phyloP scores from a whole-genome alignment of 1,140 invertebrate genomes.

The Monomorium pharaonis region DNA sequence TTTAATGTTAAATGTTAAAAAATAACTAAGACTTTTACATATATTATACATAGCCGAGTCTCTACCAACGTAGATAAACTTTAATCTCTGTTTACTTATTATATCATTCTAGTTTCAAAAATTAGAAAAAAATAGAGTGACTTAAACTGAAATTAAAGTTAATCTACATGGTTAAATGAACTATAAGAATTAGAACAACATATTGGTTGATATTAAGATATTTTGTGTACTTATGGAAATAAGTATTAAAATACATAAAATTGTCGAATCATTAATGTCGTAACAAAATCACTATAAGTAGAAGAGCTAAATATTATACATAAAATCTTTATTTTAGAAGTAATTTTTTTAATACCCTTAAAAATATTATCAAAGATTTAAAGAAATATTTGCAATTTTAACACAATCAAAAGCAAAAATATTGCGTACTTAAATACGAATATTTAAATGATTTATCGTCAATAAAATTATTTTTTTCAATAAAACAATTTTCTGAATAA shows the following conservation, averaged over 20 bases:
- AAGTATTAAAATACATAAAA: neutral
- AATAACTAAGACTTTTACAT: neutral
- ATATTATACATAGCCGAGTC: constrained; percentile 9
- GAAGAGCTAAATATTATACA: neutral
- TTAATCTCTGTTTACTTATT: too few species aligned
- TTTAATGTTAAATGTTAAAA: constrained; percentile 10
- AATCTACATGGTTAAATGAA: too few species aligned
- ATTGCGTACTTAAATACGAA: neutral
- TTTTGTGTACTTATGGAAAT: neutral
- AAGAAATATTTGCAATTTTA: neutral
- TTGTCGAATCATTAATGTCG: neutral
- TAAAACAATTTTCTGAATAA: neutral
- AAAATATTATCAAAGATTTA: neutral
- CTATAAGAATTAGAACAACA: neutral
- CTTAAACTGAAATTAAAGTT: too few species aligned
- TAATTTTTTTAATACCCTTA: neutral
- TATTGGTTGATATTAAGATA: neutral
- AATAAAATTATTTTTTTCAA: neutral
- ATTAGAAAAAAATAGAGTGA: too few species aligned
- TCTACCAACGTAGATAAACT: too few species aligned
- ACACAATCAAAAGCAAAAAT: neutral
- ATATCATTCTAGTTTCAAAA: too few species aligned
- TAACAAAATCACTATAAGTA: neutral
- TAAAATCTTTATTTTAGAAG: neutral
- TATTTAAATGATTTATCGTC: neutral